Conservation (phyloP, 2,797 vertebrate species). For the Saguinus oedipus region DNA sequence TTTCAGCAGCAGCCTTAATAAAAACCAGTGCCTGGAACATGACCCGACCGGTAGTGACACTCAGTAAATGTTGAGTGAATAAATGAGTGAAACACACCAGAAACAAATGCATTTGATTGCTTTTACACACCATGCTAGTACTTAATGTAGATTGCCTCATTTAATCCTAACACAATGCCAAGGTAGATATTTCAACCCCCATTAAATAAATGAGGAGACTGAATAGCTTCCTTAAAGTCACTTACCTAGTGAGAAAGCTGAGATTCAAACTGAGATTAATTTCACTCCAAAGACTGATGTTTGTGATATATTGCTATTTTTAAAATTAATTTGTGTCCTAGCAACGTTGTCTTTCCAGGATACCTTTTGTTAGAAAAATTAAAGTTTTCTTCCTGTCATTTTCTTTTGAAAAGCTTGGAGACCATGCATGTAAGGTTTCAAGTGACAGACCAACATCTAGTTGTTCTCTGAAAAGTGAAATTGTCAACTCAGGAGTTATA, state of each 20-base stretch:
- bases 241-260: not conserved
- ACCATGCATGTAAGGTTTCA: not conserved
- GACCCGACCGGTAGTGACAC: not conserved
- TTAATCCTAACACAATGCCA: not conserved
- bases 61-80: not conserved
- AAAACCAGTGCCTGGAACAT: not conserved
- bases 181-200: not conserved
- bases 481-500: not conserved
- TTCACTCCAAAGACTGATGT: not conserved
- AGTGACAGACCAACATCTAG: not conserved
- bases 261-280: not conserved
- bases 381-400: not conserved
- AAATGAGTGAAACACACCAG: not conserved
- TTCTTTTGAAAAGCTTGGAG: not conserved
- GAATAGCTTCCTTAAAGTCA: not conserved
- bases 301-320: not conserved
- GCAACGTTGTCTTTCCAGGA: not conserved
- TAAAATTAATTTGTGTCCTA: slow-evolving; percentile 23
- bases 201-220: not conserved
- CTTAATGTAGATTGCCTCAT: not conserved
- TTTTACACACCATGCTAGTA: not conserved
- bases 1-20: not conserved
- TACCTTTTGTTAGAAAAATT: slow-evolving; percentile 28
- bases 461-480: slow-evolving; percentile 31
- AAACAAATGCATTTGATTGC: not conserved